Evolutionary conservation across 2,797 vertebrate genomes (phyloP).

Genomic region (Chaenodraco wilsoni): DNA sequence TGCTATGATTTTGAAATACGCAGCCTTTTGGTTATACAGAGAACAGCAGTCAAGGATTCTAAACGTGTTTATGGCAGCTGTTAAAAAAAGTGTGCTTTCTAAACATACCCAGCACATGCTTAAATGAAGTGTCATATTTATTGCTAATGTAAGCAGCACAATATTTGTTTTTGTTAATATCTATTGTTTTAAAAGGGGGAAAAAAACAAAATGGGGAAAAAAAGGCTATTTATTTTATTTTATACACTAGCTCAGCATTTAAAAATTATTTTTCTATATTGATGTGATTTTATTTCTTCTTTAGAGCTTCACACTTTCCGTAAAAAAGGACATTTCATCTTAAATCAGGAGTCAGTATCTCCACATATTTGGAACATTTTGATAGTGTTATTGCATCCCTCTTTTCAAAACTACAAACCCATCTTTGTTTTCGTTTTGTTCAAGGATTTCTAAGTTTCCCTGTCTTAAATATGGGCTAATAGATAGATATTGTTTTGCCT

Average conservation of each 20-base stretch:
- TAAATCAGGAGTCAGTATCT: constrained; percentile 67
- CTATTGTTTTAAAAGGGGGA: constrained; percentile 62
- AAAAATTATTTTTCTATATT: constrained; percentile 82
- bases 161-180: constrained; percentile 67
- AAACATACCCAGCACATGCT: constrained; percentile 68
- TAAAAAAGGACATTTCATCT: constrained; percentile 16
- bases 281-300: constrained; percentile 50
- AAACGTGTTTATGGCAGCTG: constrained; percentile 73
- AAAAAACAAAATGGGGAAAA: constrained; percentile 40
- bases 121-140: constrained; percentile 75
- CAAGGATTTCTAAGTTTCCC: not conserved
- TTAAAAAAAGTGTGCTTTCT: constrained; percentile 68
- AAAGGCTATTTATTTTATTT: constrained; percentile 84
- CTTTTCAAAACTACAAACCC: constrained; percentile 34
- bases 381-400: constrained; percentile 42
- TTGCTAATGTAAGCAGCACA: constrained; percentile 80
- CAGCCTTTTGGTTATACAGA: constrained; percentile 58
- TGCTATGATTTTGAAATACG: constrained; percentile 70
- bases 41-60: constrained; percentile 67
- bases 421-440: constrained; percentile 29
- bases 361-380: constrained; percentile 21
- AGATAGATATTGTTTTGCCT: constrained; percentile 29
- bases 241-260: constrained; percentile 79
- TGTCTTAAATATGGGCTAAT: constrained; percentile 14
- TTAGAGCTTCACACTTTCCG: constrained; percentile 45